A percentile compares a stretch with the other conserved stretches of the same genome.
These are phyloP conservation scores for Camptogramma bilineatum DNA, from an alignment of 2,888 invertebrate genomes.

Conservation along the genomic window DNA sequence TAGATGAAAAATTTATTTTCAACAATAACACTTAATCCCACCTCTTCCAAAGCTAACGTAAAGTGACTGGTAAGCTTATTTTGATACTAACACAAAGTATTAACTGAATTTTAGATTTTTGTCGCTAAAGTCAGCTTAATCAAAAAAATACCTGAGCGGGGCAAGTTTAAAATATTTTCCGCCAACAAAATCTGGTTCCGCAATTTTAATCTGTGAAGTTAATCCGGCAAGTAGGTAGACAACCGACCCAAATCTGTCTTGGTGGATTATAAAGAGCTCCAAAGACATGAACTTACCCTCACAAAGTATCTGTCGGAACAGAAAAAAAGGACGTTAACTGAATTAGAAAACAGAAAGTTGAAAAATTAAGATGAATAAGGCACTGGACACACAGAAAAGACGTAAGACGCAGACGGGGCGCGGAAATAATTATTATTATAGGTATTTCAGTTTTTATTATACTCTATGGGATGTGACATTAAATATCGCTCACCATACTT, in stretches of 20 bases:
- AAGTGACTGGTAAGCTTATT: not conserved
- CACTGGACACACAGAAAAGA: too few relatives aligned
- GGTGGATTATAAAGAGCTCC: slow-evolving; percentile 27
- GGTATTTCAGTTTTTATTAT: too few relatives aligned
- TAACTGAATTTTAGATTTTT: not conserved
- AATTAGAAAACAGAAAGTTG: too few relatives aligned
- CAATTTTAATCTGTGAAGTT: slow-evolving; percentile 44
- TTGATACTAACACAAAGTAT: not conserved
- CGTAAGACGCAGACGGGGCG: too few relatives aligned
- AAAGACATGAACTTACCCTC: not conserved
- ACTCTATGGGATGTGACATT: too few relatives aligned
- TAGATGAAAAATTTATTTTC: too few relatives aligned
- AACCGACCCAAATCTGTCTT: slow-evolving; percentile 43
- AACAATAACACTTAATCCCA: too few relatives aligned
- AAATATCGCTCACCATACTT: too few relatives aligned
- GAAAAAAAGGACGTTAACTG: too few relatives aligned
- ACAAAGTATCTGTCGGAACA: not conserved
- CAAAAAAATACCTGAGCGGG: slow-evolving; percentile 1
- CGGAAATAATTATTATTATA: too few relatives aligned
- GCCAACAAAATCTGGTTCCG: slow-evolving; percentile 29
- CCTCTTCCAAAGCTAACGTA: not conserved
- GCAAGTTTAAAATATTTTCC: slow-evolving; percentile 14
- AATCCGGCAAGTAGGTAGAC: slow-evolving; percentile 40
- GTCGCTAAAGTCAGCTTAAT: not conserved
- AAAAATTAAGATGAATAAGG: too few relatives aligned